phyloP scores from a whole-genome alignment of 2,888 invertebrate genomes.

The Drosophila subsilvestris region DNA sequence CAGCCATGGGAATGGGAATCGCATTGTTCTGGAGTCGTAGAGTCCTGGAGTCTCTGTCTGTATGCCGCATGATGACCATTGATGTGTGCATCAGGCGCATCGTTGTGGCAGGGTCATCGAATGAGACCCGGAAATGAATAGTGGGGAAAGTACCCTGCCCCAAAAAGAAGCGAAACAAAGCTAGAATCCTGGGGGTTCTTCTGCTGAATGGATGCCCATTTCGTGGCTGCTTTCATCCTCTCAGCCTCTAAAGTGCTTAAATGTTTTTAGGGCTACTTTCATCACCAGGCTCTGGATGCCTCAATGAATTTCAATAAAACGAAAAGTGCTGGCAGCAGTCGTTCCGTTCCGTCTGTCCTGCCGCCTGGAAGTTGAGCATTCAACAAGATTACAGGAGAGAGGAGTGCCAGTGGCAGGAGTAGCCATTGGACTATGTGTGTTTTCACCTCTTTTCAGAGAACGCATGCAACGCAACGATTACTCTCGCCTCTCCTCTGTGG shows the following conservation, averaged over 20 bases:
- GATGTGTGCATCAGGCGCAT: constrained; percentile 5
- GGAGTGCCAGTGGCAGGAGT: neutral
- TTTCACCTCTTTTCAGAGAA: neutral
- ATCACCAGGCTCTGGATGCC: constrained; percentile 14
- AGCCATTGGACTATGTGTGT: neutral
- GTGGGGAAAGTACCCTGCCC: neutral
- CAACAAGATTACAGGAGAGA: constrained; percentile 25
- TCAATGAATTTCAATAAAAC: constrained; percentile 48
- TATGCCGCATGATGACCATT: constrained; percentile 14
- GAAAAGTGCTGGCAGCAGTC: constrained; percentile 25
- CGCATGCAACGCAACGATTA: neutral
- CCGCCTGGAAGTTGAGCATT: constrained; percentile 11
- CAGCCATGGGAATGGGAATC: constrained; percentile 8
- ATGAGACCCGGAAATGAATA: neutral
- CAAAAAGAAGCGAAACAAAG: too few species aligned
- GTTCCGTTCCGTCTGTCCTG: constrained; percentile 6
- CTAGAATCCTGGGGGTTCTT: too few species aligned
- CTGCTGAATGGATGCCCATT: neutral
- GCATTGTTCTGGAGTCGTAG: constrained; percentile 32
- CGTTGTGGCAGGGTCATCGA: neutral
- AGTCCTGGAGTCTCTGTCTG: neutral
- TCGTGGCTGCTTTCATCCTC: neutral
- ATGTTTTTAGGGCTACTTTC: constrained; percentile 2
- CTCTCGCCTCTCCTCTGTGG: neutral
- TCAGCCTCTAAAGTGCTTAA: neutral